Base-by-base conservation (phyloP, 2,888 invertebrate species). In the Hololepta plana region DNA sequence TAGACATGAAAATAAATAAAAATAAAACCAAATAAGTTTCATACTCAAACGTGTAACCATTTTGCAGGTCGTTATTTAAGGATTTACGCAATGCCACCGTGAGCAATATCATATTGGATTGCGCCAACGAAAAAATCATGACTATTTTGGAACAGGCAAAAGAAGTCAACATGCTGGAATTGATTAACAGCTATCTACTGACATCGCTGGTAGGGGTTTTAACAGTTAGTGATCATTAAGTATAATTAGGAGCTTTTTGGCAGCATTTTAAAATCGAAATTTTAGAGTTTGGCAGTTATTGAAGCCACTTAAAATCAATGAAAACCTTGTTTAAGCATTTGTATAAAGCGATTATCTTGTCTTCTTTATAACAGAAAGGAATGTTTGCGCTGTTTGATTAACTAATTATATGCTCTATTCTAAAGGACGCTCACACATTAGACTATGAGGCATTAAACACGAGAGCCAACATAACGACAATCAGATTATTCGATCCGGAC, bases 21-120 rank as follows among this genome's bases (percentile, higher is more conserved):
- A n/a, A n/a, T n/a, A 22, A 6, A 22, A 22, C 22, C 9, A 22
- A 9, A 11, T 8, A 9, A 22, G 9, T 11, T 23, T 22, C 17
- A 10, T 13, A 15, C n/a, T n/a, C n/a, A n/a, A n/a, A n/a, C n/a
- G n/a, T n/a, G n/a, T 27, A 29, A 32, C 32, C n/a, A 21, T 42
- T 37, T 34, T 45, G 57, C 41, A 67, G 79, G 27, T 67, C 74
- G 23, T 59, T 72, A 15, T 59, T 90, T 22, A 87, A 87, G 49
- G 64, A 72, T 32, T 65, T 88, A 13, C 70, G 72, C 41, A 63
- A 67, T n/a, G 65, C 71, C 1, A 66, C 68, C 4, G 72, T 77
- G 40, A 71, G 61, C 29, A 72, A 74, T 38, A 68, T 88, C 23
- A 59, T 90, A 3, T 38, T 90, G 14, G 84, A 87, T 44, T 80